Evolutionary conservation across 2,797 vertebrate genomes (phyloP).

Genomic region (Eurystomus glaucurus): DNA sequence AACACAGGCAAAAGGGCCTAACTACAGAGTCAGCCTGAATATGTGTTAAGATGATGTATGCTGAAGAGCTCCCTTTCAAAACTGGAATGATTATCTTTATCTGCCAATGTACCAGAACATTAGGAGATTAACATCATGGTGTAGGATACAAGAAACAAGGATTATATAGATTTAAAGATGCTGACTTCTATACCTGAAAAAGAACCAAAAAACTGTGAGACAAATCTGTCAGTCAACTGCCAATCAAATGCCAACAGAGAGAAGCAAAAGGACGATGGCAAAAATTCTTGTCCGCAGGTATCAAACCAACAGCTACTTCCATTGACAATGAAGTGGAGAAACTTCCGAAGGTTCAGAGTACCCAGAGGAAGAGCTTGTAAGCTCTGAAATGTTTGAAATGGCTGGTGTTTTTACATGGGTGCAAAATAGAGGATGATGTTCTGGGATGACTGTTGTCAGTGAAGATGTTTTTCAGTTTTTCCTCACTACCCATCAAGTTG

Average conservation of each 20-base stretch:
- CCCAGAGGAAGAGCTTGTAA: not conserved
- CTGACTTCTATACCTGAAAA: not conserved
- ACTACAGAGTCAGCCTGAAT: not conserved
- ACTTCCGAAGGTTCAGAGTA: not conserved
- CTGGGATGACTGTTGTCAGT: not conserved
- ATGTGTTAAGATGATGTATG: fast-evolving
- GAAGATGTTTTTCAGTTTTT: not conserved
- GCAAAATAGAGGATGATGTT: not conserved
- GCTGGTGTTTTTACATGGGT: not conserved
- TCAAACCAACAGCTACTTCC: not conserved
- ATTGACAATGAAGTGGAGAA: not conserved
- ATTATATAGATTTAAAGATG: not conserved
- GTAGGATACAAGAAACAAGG: not conserved
- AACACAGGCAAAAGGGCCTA: not conserved
- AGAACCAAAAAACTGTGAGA: not conserved
- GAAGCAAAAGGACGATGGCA: not conserved
- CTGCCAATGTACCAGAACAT: not conserved
- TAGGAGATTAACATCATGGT: not conserved
- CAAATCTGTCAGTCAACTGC: not conserved
- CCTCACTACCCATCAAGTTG: not conserved
- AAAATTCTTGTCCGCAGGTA: not conserved
- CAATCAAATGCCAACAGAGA: not conserved
- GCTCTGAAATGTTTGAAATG: not conserved
- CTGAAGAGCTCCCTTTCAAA: not conserved
- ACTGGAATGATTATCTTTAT: not conserved